Conservation (phyloP, 2,888 invertebrate genomes). For the Pyrrhosoma nymphula region DNA sequence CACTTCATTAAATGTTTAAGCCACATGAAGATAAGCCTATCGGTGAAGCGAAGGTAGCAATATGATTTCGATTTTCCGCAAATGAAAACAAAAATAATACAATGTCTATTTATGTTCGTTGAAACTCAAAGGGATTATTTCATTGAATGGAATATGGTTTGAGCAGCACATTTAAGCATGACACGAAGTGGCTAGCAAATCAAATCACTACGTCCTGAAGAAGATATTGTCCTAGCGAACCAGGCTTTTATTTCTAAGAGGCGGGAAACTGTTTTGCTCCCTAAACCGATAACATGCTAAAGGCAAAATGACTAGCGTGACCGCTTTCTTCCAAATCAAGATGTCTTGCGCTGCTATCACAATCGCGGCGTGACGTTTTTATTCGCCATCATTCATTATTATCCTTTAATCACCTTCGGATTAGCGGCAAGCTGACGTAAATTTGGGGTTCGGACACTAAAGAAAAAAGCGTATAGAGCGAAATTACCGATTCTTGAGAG, state of each 20-base stretch:
- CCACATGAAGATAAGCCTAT: too few relatives aligned
- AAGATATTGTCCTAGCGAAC: neutral
- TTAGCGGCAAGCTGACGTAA: constrained; percentile 2
- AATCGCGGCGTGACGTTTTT: neutral
- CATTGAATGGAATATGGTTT: neutral
- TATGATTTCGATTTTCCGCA: too few relatives aligned
- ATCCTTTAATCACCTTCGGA: constrained; percentile 28
- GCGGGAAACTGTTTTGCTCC: neutral
- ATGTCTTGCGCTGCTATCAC: neutral
- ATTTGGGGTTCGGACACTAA: neutral
- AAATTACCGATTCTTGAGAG: neutral
- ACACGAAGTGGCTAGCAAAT: neutral
- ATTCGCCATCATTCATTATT: constrained; percentile 47
- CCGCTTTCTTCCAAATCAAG: constrained; percentile 36
- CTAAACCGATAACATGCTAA: neutral
- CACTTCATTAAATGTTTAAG: too few relatives aligned
- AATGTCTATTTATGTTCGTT: too few relatives aligned
- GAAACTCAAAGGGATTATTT: neutral
- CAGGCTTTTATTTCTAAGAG: neutral
- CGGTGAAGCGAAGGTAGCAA: too few relatives aligned
- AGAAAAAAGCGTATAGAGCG: constrained; percentile 9
- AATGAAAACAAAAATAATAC: too few relatives aligned
- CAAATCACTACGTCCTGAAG: neutral
- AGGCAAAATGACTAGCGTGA: constrained; percentile 37
- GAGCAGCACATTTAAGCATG: neutral